Base-by-base conservation (phyloP, 2,797 vertebrate genomes). In the Choloepus didactylus region DNA sequence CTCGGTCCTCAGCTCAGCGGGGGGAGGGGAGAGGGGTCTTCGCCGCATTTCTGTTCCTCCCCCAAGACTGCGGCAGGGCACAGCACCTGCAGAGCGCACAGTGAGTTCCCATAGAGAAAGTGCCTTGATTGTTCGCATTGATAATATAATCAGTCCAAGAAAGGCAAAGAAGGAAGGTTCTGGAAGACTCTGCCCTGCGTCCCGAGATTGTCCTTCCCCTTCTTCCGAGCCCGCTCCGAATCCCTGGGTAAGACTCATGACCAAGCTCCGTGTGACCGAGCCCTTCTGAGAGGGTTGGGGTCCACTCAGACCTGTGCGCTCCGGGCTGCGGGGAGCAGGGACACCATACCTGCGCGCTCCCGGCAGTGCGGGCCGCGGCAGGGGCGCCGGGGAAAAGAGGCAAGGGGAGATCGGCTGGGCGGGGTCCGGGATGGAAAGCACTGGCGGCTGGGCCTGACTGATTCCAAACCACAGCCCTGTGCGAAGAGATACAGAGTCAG, bases 131-230 rank as follows among this genome's bases (percentile, higher is more conserved):
- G 27, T 38, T 29, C 38, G 31, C 73, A 38, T n/a, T 35, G 54
- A 56, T 49, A 64, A 54, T 56, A 41, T 46, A 73, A 51, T 67
- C 9, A 18, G 41, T 27, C 67, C 81, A 46, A 80, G 46, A 89
- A 60, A 73, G 49, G 56, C 72, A 54, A 4, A 51, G n/a, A 89
- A 62, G 69, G 31, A 89, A 93, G 80, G n/a, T 80, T 91, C 86
- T 54, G 29, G 44, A 93, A 91, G 46, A 73, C 2, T 14, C 19
- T 38, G 41, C 21, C 25, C 46, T 11, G 62, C 60, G 10, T 38
- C 18, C 51, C 6, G 6, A 56, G 3, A 44, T 29, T 7, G 80
- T 44, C 41, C 29, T n/a, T 25, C 35, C 35, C 41, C 31, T 70
- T 87, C 69, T 64, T 31, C 9, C 54, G 12, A 70, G 46, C 41